A percentile compares a stretch with the other conserved stretches of the same genome.
phyloP scores from a whole-genome alignment of 2,113 vertebrate genomes.

The Chaetura pelagica region DNA sequence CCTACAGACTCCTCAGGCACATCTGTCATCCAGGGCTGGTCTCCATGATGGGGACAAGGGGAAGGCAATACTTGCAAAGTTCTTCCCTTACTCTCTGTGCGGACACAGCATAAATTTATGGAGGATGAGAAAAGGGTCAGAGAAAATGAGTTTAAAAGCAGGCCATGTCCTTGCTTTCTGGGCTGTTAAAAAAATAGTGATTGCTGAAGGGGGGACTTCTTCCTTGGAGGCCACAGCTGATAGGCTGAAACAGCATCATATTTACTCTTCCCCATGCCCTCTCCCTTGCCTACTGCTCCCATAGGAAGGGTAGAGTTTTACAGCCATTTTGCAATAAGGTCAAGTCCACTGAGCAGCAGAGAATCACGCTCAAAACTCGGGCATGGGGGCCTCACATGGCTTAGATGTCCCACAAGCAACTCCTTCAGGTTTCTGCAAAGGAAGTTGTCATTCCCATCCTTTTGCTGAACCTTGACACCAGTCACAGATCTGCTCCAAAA shows the following conservation, averaged over 20 bases:
- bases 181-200: background rate
- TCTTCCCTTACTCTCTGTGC: background rate
- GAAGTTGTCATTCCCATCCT: background rate
- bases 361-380: rapidly evolving
- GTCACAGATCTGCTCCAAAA: rapidly evolving
- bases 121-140: background rate
- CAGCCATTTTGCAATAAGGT: background rate
- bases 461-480: background rate
- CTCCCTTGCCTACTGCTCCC: background rate
- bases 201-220: background rate
- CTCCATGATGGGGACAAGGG: rapidly evolving
- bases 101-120: background rate
- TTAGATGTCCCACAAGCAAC: background rate
- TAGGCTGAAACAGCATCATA: background rate
- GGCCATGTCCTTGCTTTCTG: background rate
- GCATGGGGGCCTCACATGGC: rapidly evolving
- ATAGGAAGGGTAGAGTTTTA: background rate
- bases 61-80: background rate
- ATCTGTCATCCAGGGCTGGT: rapidly evolving
- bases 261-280: background rate
- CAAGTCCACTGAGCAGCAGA: background rate
- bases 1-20: background rate
- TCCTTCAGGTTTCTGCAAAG: background rate
- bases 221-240: background rate
- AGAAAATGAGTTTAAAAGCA: background rate